Evolutionary conservation across 2,113 vertebrate genomes (phyloP).

Genomic region (Petromus typicus): DNA sequence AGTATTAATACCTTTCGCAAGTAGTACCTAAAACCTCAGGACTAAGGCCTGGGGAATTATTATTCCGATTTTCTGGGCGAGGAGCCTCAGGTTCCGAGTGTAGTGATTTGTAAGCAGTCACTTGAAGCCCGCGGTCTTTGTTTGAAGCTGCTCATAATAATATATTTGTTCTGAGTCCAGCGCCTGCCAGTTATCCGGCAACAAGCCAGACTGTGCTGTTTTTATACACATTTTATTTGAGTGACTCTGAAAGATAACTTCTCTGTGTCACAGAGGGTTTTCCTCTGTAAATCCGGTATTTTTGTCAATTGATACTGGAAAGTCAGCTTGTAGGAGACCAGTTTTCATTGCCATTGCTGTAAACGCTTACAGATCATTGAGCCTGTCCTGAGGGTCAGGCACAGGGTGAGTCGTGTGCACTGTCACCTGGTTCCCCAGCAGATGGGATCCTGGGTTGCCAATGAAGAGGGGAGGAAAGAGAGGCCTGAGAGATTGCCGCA

Average conservation of each 20-base stretch:
- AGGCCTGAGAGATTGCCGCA: neutral
- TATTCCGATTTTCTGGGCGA: slow-evolving; percentile 45
- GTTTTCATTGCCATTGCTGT: neutral
- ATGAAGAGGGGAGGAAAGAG: neutral
- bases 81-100: slow-evolving; percentile 38
- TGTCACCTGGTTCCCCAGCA: neutral
- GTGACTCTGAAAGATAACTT: slow-evolving; percentile 56
- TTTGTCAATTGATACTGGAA: slow-evolving; percentile 39
- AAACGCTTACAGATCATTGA: neutral
- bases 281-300: slow-evolving; percentile 25
- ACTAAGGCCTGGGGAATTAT: neutral
- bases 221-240: slow-evolving; percentile 47
- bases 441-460: neutral
- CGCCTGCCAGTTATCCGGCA: slow-evolving; percentile 37
- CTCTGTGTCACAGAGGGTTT: slow-evolving; percentile 48
- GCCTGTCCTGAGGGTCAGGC: neutral
- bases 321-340: slow-evolving; percentile 17
- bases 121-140: neutral
- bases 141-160: slow-evolving; percentile 44
- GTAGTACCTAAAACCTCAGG: neutral
- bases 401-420: neutral
- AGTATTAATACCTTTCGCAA: slow-evolving; percentile 12
- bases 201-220: slow-evolving; percentile 48
- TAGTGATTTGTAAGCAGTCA: neutral
- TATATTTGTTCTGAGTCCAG: slow-evolving; percentile 42